Base-by-base conservation (phyloP, 1,140 invertebrate species). In the Hydropsyche tenuis region DNA sequence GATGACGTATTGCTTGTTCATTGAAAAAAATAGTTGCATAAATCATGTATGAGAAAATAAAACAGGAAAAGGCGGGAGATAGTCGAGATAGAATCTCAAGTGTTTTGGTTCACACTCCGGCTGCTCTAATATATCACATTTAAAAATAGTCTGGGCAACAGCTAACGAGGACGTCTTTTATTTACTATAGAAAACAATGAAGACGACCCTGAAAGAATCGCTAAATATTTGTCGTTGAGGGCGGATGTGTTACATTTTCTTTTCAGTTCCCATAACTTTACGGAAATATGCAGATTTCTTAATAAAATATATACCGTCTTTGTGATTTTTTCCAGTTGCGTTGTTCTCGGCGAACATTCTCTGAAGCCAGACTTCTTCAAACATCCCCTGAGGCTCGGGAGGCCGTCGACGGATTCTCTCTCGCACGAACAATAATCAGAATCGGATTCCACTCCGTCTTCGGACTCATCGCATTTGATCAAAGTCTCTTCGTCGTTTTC, bases 401-500 rank as follows among this genome's bases (percentile, higher is more conserved):
- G 43, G 4, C 22, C 51, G 4, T 25, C 73, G 22, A 20, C 68
- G 12, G 62, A 72, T 4, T 43, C 37, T 16, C 16, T 9, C 48
- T 53, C 48, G 9, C n/a, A 53, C 6, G 48, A 18, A 18, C n/a
- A 53, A 53, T 53, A 68, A 16, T 68, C 48, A 7, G 48, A 53
- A n/a, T 43, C 64, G 18, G 30, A 42, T 45, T 46, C 37, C 1
- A 4, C 65, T 45, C n/a, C 30, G 3, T 46, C 18, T 14, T 42
- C 48, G 2, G 66, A 51, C 1, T 69, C 22, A 12, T 60, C 56
- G 14, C 56, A 60, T 2, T 25, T 27, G 7, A 60, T 7, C 14
- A 60, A 25, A 23, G 56, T 60, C 12, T 30, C 37, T 18, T 62
- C 73, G 23, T 75, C 76, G 5, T 16, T 45, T 12, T 62, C 68